Evolutionary conservation across 37 sponge, comb jelly and placozoan genomes (phyloP), one percentile per base, ranked within the genome.

Genomic region (Hexactinellida sp.): DNA sequence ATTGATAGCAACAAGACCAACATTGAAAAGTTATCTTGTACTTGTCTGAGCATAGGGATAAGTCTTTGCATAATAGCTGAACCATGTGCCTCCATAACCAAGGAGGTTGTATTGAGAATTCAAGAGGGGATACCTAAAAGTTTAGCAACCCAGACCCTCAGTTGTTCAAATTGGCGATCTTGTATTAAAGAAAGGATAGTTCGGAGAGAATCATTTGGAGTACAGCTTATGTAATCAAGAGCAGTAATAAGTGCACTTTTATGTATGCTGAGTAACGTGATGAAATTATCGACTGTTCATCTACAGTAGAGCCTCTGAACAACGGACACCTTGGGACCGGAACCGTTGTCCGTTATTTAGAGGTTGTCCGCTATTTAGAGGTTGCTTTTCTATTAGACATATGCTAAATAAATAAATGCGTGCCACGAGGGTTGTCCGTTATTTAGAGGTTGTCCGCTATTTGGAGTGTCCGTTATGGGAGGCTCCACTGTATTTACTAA

Each of bases 41-140:
- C 28, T n/a, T 25, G 30, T 63, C 76, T 10, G 76, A 63, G 76
- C 76, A 25, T 10, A 63, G 76, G 76, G 76, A 63, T 10, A 63
- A n/a, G 52, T 47, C 52, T 63, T 63, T 63, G 30, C 28, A 25
- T n/a, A 63, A 63, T n/a, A 63, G 76, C 13, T 63, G 76, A 63
- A 63, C 76, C 76, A 63, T n/a, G 34, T 10, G 28, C 76, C 76
- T 23, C 76, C 76, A n/a, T 63, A 63, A n/a, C 76, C 76, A 63
- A 63, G 25, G 30, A 63, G 30, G 76, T 63, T n/a, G 30, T 63
- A 32, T 63, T n/a, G 76, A 1, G 13, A 25, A n/a, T 63, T 63
- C 21, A 1, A 63, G 21, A 25, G 21, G 21, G 76, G 30, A 63
- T n/a, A 7, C 76, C 76, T n/a, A 63, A n/a, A 25, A 25, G 76